A percentile compares a stretch with the other conserved stretches of the same genome.
phyloP scores from a whole-genome alignment of 2,113 vertebrate genomes.

The Ornithorhynchus anatinus region DNA sequence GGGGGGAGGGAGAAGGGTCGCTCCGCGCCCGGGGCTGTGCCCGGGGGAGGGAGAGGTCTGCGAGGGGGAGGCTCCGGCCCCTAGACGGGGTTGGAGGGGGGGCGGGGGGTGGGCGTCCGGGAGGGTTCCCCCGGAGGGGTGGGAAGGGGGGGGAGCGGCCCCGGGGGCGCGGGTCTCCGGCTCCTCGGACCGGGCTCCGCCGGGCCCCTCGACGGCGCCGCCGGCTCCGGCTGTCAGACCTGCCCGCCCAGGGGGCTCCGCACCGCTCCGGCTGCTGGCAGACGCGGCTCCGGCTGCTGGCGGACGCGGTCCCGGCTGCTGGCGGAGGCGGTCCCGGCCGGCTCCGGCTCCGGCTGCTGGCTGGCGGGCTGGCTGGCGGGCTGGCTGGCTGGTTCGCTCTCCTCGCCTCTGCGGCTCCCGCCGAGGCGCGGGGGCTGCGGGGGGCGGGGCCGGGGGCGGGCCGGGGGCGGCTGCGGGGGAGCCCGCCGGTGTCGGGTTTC shows the following conservation, averaged over 20 bases:
- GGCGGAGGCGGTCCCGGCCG: not conserved
- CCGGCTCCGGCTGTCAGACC: not conserved
- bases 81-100: no score
- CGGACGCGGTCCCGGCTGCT: constrained; percentile 31
- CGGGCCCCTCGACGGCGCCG: not conserved
- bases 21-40: constrained; percentile 14
- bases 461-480: not conserved
- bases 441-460: not conserved
- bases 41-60: constrained; percentile 26
- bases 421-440: not conserved
- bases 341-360: not conserved
- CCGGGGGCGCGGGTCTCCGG: not conserved
- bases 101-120: no score
- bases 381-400: not conserved
- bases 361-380: not conserved
- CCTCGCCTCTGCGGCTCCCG: not conserved
- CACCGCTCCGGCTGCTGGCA: no score
- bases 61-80: constrained; percentile 20
- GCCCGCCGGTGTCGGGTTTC: not conserved
- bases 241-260: no score
- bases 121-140: no score
- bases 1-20: constrained; percentile 14
- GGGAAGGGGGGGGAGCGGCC: no score
- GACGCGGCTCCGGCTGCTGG: constrained; percentile 13
- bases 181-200: not conserved